Evolutionary conservation across 2,113 vertebrate genomes (phyloP), one percentile per base, ranked within the genome.

Genomic region (Hippocampus barbouri): DNA sequence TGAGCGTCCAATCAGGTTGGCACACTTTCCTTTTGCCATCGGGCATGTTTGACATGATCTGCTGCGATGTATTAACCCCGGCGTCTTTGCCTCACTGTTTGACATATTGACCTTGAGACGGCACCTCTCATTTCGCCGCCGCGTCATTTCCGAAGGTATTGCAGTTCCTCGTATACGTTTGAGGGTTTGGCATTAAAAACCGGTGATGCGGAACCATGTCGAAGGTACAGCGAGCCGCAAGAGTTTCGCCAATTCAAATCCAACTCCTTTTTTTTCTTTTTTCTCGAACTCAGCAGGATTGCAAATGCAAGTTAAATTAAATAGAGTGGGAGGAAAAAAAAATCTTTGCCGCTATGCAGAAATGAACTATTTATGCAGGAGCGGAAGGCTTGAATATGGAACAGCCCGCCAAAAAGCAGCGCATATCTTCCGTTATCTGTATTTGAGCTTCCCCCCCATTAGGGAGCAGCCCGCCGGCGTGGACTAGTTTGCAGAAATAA

Each of bases 381-480:
- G 27, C 7, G 47, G 23, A 66, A 27, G 64, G 9, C 49, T 38
- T 34, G 49, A 68, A 68, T 38, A 56, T 38, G 30, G 47, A 68
- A 51, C 66, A 40, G 27, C 51, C 30, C 49, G 9, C 47, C 11
- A 54, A 53, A 56, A 68, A 54, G 3, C 66, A n/a, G 8, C 23
- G 54, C 23, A 25, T 12, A 18, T 54, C 14, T 61, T 51, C 68
- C 25, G 61, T 38, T 41, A 27, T 76, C n/a, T 38, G 5, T 69
- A 20, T 21, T 40, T 25, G 14, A 15, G 27, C 15, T 20, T 64
- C 49, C 23, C 43, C 23, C 43, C 41, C 47, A 70, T 68, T 68
- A 70, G 30, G 63, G 72, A 59, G 51, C 76, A 73, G 63, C 40
- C 59, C 18, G 54, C 40, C 59, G 2, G 60, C 70, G n/a, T 78